Conservation (phyloP, 64 coral and sea anemone species). For the Acropora yongei region DNA sequence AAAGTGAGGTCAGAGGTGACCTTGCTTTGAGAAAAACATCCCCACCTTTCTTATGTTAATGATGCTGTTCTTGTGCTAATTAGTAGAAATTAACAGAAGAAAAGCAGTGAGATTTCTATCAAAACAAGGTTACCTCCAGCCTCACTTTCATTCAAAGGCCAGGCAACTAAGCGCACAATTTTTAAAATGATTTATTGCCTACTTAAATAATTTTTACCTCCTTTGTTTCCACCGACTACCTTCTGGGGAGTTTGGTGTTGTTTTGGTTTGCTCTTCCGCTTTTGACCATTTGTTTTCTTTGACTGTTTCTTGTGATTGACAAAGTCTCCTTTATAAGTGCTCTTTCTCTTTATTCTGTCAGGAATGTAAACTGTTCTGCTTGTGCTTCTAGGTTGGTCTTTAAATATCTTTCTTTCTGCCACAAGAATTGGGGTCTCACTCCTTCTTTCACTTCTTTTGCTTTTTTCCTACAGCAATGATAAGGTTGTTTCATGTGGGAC, state of each 20-base stretch:
- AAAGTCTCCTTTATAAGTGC: slow-evolving; percentile 86
- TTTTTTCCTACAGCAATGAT: background rate
- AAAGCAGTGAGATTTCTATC: no score
- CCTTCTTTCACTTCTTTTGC: slow-evolving; percentile 8
- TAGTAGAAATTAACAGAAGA: no score
- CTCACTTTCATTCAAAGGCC: no score
- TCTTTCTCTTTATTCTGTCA: slow-evolving; percentile 92
- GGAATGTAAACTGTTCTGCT: slow-evolving; percentile 64
- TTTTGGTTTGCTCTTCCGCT: slow-evolving; percentile 62
- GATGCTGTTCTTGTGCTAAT: no score
- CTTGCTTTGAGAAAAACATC: no score
- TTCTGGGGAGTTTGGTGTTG: slow-evolving; percentile 22
- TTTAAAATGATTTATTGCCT: no score
- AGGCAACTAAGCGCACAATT: no score
- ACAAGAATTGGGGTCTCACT: slow-evolving; percentile 74
- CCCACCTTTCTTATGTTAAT: no score
- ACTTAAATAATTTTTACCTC: background rate
- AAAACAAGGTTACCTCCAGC: no score
- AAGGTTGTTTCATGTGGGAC: background rate
- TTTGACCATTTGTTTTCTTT: background rate
- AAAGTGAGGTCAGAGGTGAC: no score
- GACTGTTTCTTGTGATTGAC: slow-evolving; percentile 60
- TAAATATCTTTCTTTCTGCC: slow-evolving; percentile 83
- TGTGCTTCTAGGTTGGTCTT: slow-evolving; percentile 8
- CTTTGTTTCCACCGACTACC: slow-evolving; percentile 54